Base-by-base conservation (phyloP, 2,113 vertebrate species). In the Haemorhous mexicanus region DNA sequence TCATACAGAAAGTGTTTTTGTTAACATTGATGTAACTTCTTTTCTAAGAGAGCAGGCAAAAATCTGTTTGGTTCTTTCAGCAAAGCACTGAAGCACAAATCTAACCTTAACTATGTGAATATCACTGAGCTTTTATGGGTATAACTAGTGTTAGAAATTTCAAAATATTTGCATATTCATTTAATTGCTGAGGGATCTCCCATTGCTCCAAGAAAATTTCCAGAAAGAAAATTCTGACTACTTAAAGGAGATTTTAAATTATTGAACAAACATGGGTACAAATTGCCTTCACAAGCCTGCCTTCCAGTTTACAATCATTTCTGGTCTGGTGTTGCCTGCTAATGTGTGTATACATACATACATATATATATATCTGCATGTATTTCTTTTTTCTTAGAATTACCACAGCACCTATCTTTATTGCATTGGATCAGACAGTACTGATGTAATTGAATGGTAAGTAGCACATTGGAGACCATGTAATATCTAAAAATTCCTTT, bases 1-100 rank as follows among this genome's bases (percentile, higher is more conserved):
- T 94, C 55, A 83, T 62, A 66, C 33, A 80, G 72, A 88, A 91
- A 86, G 47, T 80, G 23, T 90, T 95, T 92, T 94, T 83, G 30
- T 88, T 90, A 86, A n/a, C 47, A 28, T 24, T 5, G 3, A 20
- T 59, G 30, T 73, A 62, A 66, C 11, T 88, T 35, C 33, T 63
- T 86, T 59, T 39, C 75, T 68, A 41, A 83, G 28, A 7, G 0
- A 93, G 35, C 47, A 84, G 44, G 24, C 24, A 63, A 87, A 95
- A 85, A 50, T 52, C 35, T 61, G 18, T 52, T 46, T 79, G 10
- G 6, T 79, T 91, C 41, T 93, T 91, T 91, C 33, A 80, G 39
- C 67, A 67, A 67, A 82, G 39, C 46, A 59, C 26, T 35, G 35
- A 87, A 85, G 16, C 24, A 63, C 15, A 85, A 95, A 63, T 37